phyloP scores from a whole-genome alignment of 2,888 invertebrate species.

The Stratiomys singularior region DNA sequence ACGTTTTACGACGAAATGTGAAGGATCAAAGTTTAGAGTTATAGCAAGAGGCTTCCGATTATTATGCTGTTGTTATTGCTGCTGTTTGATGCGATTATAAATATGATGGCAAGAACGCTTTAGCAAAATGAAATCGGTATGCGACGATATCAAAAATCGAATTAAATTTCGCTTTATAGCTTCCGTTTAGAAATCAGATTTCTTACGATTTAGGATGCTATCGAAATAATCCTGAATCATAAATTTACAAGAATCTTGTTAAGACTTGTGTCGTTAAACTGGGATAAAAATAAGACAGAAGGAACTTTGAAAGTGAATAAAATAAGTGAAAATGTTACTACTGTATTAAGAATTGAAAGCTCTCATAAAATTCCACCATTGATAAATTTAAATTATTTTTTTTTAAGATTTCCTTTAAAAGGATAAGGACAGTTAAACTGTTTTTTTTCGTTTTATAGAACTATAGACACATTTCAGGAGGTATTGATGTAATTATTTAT shows the following conservation, averaged over 20 bases:
- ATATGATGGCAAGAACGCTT: not conserved
- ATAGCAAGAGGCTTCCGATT: not conserved
- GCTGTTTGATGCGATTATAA: not conserved
- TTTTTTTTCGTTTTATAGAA: too few species aligned
- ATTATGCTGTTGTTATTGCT: not conserved
- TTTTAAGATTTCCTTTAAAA: too few species aligned
- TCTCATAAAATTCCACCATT: too few species aligned
- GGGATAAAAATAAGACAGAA: too few species aligned
- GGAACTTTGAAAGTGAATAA: too few species aligned
- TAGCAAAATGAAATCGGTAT: constrained; percentile 3
- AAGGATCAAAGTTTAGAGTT: constrained; percentile 3
- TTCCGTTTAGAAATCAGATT: not conserved
- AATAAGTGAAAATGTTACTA: too few species aligned
- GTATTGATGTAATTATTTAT: too few species aligned
- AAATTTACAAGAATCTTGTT: not conserved
- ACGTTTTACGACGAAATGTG: not conserved
- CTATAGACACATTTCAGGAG: too few species aligned
- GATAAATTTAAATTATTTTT: too few species aligned
- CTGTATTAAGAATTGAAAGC: too few species aligned
- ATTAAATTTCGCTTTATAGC: constrained; percentile 2
- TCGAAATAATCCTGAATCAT: not conserved
- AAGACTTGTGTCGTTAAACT: not conserved
- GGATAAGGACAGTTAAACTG: too few species aligned
- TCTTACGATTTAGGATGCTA: not conserved
- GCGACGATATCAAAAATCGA: not conserved